Evolutionary conservation across 2,113 vertebrate genomes (phyloP), one percentile per base, ranked within the genome.

Genomic region (Andinoacara biseriatus): DNA sequence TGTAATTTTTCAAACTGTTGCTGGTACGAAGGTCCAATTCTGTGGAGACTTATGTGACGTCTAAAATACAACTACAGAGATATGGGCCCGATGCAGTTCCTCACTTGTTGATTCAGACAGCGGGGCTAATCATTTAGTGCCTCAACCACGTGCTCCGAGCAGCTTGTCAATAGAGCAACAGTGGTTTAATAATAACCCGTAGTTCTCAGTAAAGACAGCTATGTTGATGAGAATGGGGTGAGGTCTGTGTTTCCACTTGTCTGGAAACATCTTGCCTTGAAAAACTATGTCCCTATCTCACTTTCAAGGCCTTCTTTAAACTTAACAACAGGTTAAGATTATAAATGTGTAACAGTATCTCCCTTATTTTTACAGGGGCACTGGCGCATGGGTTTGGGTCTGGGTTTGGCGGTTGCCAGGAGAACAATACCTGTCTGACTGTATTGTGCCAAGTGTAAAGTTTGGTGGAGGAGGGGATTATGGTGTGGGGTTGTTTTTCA

Each of bases 61-160:
- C 62, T 58, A 80, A 90, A 86, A 90, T 87, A 90, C 61, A 81
- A 74, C 26, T 2, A 29, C 61, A 10, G 38, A 31, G 49, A n/a
- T 49, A 11, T 78, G 49, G 38, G 76, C 72, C 57, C 69, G 29
- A 61, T 29, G 1, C 62, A 58, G 78, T 81, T 85, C 81, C 15
- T 84, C 90, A 91, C 89, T 88, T 92, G 88, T 88, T 87, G 60
- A 20, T 80, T 59, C 60, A 78, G 75, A 83, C 24, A 78, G 46
- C 40, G 15, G 1, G 2, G 63, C 38, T 80, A 65, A 87, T 83
- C 49, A 61, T 69, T 76, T 74, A 78, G 80, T 17, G 57, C 56
- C 59, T 5, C 14, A 43, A 58, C 60, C 84, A 58, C n/a, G 31
- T 54, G 74, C 15, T 65, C 2, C 69, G 5, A 13, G 57, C 29